Base-by-base conservation (phyloP, 53 echinoderm and acorn worm species). In the Paracentrotus lividus region DNA sequence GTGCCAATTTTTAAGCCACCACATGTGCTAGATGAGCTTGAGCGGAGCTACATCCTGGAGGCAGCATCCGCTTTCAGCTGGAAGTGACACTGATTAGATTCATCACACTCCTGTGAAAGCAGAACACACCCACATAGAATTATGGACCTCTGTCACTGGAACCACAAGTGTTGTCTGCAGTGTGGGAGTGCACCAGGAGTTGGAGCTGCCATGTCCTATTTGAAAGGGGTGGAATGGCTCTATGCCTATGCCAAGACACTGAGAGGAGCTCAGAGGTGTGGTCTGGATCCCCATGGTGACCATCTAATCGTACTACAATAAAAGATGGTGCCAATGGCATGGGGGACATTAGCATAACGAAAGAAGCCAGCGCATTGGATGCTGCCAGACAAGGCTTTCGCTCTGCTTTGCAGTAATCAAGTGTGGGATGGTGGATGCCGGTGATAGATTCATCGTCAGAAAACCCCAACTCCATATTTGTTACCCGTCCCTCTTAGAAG, bases 361-460 rank as follows among this genome's bases (percentile, higher is more conserved):
- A 44, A 44, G 91, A 90, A 31, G 55, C 64, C 44, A 68, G 84
- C 2, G 94, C n/a, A 94, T 38, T 49, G 93, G 45, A 27, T 93
- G 24, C 86, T 94, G 4, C 90, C 94, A 13, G 91, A 94, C 93
- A 93, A 94, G 29, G 94, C 94, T 96, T 96, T 51, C 93, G 93
- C 3, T 78, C 93, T 44, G 94, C 93, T 96, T 96, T 93, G 85
- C 93, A 0, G 56, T 96, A 0, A 55, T 95, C 0, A 68, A 77
- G 34, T 93, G 93, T 27, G 53, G 84, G 44, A 65, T 96, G 10
- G n/a, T n/a, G n/a, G 57, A n/a, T n/a, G n/a, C n/a, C n/a, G n/a
- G n/a, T n/a, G n/a, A n/a, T n/a, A n/a, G n/a, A n/a, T n/a, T 57
- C 8, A 13, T 8, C 0, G 67, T 77, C 88, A 1, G 78, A 88